phyloP scores from a whole-genome alignment of 2,888 invertebrate genomes.

The Meandrusa payeni region DNA sequence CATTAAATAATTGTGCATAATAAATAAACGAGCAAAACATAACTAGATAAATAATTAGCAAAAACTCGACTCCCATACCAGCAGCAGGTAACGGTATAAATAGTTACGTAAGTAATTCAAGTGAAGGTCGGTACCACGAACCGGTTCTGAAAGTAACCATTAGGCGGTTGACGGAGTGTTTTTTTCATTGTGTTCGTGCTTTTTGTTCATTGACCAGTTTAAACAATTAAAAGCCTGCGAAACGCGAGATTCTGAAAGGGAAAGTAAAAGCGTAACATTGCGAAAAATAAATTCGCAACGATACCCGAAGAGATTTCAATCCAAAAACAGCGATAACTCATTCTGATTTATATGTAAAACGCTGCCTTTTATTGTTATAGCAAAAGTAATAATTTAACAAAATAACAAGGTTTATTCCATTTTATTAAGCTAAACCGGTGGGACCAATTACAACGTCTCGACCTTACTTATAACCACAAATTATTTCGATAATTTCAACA shows the following conservation, averaged over 20 bases:
- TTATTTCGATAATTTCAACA: no score
- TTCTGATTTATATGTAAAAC: no score
- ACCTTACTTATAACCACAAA: no score
- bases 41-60: neutral
- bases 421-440: no score
- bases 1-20: no score
- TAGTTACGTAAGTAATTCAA: slow-evolving; percentile 34
- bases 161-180: slow-evolving; percentile 4
- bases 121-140: slow-evolving; percentile 54
- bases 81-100: slow-evolving; percentile 31
- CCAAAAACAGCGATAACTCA: no score
- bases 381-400: no score
- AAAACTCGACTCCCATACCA: slow-evolving; percentile 1
- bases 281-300: slow-evolving; percentile 4
- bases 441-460: no score
- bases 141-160: slow-evolving; percentile 37
- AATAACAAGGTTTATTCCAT: no score
- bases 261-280: slow-evolving; percentile 3
- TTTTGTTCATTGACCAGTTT: slow-evolving; percentile 1
- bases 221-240: neutral
- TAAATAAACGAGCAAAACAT: no score
- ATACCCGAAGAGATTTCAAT: no score
- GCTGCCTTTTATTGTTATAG: no score
- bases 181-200: slow-evolving; percentile 6
- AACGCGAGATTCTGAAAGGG: neutral